Conservation (phyloP, 2,888 invertebrate genomes). For the Phasia obesa region DNA sequence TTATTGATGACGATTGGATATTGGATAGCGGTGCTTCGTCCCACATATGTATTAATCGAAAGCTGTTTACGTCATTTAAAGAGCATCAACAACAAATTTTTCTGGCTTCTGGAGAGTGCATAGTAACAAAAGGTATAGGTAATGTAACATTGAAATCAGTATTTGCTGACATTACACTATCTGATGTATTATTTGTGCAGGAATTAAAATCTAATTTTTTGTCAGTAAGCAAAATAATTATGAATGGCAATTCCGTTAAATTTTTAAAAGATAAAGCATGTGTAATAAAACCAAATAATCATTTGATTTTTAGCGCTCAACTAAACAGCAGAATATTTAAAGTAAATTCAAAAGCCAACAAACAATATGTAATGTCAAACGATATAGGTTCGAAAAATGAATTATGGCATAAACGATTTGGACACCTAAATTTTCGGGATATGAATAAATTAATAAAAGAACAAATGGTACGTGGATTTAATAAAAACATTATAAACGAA, state of each 20-base stretch:
- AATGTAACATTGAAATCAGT: slow-evolving; percentile 43
- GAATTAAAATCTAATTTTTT: slow-evolving; percentile 53
- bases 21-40: too few relatives aligned
- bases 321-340: slow-evolving; percentile 47
- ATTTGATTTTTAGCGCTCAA: slow-evolving; percentile 21
- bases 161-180: slow-evolving; percentile 38
- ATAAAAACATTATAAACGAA: slow-evolving; percentile 2
- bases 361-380: slow-evolving; percentile 10
- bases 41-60: too few relatives aligned
- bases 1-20: too few relatives aligned
- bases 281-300: slow-evolving; percentile 29
- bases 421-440: too few relatives aligned
- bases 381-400: slow-evolving; percentile 7
- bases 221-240: slow-evolving; percentile 57
- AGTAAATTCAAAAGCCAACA: slow-evolving; percentile 12
- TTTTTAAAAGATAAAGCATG: slow-evolving; percentile 36
- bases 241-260: slow-evolving; percentile 34
- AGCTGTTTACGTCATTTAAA: slow-evolving; percentile 29
- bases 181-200: slow-evolving; percentile 52
- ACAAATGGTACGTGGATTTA: slow-evolving; percentile 22
- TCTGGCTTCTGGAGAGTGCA: slow-evolving; percentile 48
- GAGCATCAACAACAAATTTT: slow-evolving; percentile 22
- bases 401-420: slow-evolving; percentile 59
- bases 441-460: slow-evolving; percentile 41
- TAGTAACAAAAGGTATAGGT: slow-evolving; percentile 36